These are phyloP conservation scores for Chrysolina haemoptera DNA, from an alignment of 2,888 invertebrate genomes.

Conservation along the genomic window DNA sequence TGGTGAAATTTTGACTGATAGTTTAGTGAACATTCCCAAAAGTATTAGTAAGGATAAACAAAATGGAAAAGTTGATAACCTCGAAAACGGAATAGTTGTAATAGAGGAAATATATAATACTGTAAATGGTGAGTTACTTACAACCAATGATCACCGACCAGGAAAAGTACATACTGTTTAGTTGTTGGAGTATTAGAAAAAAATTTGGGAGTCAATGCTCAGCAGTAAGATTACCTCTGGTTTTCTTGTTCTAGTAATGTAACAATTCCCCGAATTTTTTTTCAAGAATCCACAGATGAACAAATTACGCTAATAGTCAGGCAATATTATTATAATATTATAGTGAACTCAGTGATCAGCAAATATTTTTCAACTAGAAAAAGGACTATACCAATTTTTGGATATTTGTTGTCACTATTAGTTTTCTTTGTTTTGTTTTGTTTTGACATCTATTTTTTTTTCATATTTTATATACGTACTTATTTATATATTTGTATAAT, in stretches of 20 bases:
- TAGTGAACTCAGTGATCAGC: background rate
- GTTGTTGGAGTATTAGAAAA: constrained; percentile 25
- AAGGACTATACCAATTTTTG: background rate
- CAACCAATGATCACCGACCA: constrained; percentile 52
- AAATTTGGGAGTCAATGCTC: background rate
- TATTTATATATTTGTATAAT: background rate
- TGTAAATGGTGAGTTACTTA: constrained; percentile 40
- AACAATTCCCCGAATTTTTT: background rate
- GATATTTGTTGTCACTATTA: constrained; percentile 5
- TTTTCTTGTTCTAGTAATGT: background rate
- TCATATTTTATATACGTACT: background rate
- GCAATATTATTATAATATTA: background rate
- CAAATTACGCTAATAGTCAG: background rate
- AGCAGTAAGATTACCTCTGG: background rate
- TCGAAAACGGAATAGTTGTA: constrained; percentile 50
- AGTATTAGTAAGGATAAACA: constrained; percentile 53
- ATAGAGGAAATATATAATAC: constrained; percentile 41
- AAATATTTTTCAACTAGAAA: background rate
- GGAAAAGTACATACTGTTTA: constrained; percentile 65
- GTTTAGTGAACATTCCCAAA: constrained; percentile 51
- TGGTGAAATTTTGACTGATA: constrained; percentile 44
- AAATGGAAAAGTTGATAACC: constrained; percentile 38
- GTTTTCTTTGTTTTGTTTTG: constrained; percentile 7
- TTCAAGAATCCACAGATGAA: background rate
- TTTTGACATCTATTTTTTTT: constrained; percentile 5